Evolutionary conservation across 2,113 vertebrate species (phyloP).

Genomic region (Tenrec ecaudatus): DNA sequence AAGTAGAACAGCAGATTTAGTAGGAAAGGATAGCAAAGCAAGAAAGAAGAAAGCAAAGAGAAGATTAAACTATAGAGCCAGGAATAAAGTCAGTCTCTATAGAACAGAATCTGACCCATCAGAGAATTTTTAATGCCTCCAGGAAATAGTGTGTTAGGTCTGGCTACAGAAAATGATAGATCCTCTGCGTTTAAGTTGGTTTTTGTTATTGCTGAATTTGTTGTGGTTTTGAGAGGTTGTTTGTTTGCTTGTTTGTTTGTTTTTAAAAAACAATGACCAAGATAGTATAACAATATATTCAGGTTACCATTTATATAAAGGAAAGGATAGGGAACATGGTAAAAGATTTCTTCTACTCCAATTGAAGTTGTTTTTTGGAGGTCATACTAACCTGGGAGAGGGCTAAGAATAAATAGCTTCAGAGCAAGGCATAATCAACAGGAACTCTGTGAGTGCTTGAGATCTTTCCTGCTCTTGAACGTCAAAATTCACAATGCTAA

Average conservation of each 20-base stretch:
- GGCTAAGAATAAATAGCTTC: neutral
- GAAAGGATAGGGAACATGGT: neutral
- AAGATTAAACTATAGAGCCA: too few species aligned
- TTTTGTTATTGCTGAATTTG: neutral
- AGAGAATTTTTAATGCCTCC: constrained; percentile 8
- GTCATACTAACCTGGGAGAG: constrained; percentile 50
- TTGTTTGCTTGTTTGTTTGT: constrained; percentile 26
- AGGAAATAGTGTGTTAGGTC: neutral
- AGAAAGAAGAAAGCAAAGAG: neutral
- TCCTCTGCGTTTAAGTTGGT: neutral
- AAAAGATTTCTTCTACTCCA: neutral
- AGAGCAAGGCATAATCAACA: constrained; percentile 17
- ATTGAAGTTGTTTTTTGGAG: constrained; percentile 41
- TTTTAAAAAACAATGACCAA: neutral
- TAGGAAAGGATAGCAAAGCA: neutral
- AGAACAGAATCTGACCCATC: neutral
- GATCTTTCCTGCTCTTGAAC: constrained; percentile 1
- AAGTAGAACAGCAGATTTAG: neutral
- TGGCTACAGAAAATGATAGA: neutral
- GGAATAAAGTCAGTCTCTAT: too few species aligned
- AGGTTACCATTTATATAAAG: neutral
- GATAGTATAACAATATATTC: neutral
- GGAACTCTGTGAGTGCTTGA: neutral
- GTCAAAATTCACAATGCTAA: neutral
- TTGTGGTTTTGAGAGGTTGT: too few species aligned